phyloP scores from a whole-genome alignment of 2,888 invertebrate species.

The Kuschelorhynchus macadamiae region DNA sequence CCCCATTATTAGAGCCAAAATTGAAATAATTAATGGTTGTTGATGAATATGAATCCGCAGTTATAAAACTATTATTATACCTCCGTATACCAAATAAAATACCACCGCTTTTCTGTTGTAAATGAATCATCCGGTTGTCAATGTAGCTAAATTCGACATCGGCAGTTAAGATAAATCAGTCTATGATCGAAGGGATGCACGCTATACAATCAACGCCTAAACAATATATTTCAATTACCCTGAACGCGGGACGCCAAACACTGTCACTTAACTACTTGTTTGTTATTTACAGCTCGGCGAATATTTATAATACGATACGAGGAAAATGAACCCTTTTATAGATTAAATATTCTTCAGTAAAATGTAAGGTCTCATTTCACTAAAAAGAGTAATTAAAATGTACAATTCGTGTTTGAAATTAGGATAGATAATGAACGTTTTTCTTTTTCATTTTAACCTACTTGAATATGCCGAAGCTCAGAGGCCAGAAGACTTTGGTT shows the following conservation, averaged over 20 bases:
- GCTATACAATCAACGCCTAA: conserved; percentile 56
- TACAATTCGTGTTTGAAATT: too few species aligned
- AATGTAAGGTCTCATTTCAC: neutral
- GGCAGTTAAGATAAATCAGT: conserved; percentile 33
- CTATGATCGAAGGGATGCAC: conserved; percentile 41
- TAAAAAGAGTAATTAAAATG: too few species aligned
- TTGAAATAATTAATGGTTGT: too few species aligned
- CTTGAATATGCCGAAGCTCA: too few species aligned
- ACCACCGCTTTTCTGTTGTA: neutral
- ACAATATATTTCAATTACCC: conserved; percentile 69
- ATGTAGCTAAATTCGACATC: conserved; percentile 7
- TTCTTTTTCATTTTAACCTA: too few species aligned
- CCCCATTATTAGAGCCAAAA: too few species aligned
- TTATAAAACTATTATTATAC: too few species aligned
- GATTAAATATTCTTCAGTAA: conserved; percentile 2
- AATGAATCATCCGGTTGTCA: neutral
- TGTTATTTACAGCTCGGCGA: conserved; percentile 65
- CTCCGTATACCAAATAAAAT: too few species aligned
- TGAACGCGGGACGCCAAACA: conserved; percentile 62
- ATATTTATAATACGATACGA: conserved; percentile 32
- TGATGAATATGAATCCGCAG: too few species aligned
- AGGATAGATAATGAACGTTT: too few species aligned
- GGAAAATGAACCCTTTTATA: conserved; percentile 29
- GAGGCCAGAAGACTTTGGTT: too few species aligned
- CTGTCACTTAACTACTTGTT: conserved; percentile 68